Base-by-base conservation (phyloP, 2,888 invertebrate species). In the Drosophila diplacantha region DNA sequence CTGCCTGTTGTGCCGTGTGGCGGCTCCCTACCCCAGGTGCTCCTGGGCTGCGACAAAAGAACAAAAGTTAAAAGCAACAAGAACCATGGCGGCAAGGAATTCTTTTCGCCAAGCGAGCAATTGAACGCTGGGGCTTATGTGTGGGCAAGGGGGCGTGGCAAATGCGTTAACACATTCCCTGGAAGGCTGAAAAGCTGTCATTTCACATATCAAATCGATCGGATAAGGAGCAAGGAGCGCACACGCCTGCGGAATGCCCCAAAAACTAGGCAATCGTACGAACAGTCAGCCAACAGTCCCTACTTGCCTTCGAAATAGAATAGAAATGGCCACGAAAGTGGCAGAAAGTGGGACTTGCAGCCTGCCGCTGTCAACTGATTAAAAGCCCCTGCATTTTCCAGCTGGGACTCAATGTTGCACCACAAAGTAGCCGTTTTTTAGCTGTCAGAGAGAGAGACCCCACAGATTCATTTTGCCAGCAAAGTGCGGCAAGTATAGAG, bases 31-130 rank as follows among this genome's bases (percentile, higher is more conserved):
- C 39, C 35, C 29, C 29, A 29, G 29, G 29, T 29, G 29, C 29
- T 29, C 34, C 54, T 38, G 1, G 22, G 51, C 22, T 46, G 24
- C 60, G 58, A 50, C 37, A 55, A 49, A 59, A 56, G 65, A 67
- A 66, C 47, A 68, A 67, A 74, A 69, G 72, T 68, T 69, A 55
- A 77, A 41, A 41, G 38, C 47, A 41, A 34, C 59, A 41, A 41
- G 22, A 43, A 18, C 46, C 14, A 14, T 26, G 20, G 38, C 29
- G 6, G 38, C 34, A 6, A 29, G 58, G 34, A 60, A 41, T 50
- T 50, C 41, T 67, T 64, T 50, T 61, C 47, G 49, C 54, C 72
- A 75, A 73, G 73, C 73, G 69, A 75, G 72, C 77, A 69, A 63
- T 74, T 63, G 62, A 77, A 71, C 58, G 56, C 24, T 39, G 44